Evolutionary conservation across 2,888 invertebrate species (phyloP), one percentile per base, ranked within the genome.

Genomic region (Euzetes globulus): DNA sequence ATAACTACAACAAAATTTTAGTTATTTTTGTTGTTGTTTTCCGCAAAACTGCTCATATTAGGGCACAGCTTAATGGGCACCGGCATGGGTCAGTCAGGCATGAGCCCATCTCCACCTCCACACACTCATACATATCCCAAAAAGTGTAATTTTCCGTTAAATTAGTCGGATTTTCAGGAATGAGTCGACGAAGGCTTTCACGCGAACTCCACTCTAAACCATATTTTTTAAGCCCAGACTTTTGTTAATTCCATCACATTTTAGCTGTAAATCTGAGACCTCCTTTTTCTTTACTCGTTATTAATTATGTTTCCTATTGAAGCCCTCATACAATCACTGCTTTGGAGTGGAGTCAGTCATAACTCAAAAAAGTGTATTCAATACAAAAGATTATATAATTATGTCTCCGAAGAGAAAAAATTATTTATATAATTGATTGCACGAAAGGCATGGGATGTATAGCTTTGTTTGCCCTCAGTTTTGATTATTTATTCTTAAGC

Each of bases 101-200:
- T 63, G 41, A 41, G 60, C 11, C 17, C 68, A 68, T 68, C 68
- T 68, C 68, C 68, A 68, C 68, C 68, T 63, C 68, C 68, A n/a
- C 68, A 68, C 68, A 68, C 41, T 19, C 33, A 52, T 52, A 52
- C 52, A 19, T 22, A 19, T 60, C 7, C 6, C 58, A 17, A 37
- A 65, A 22, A 29, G 68, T 68, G 45, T 68, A 68, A 68, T 68
- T 68, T 37, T 37, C 41, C 45, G 68, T 68, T 68, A 68, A 68
- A 68, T 41, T 37, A 68, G 68, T 41, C 68, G 45, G 13, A 22
- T 68, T 68, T 68, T 13, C 11, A 45, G 68, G 45, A 68, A 68
- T 41, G 33, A 41, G 68, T 68, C 68, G 37, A 68, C 25, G 25
- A 63, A 27, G 25, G 33, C 37, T 63, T 63, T 63, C 63, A 63